Percentiles rank a stretch among this genome's conserved stretches.
These are phyloP conservation scores for Tachysurus fulvidraco DNA, from an alignment of 2,113 vertebrate species.

Conservation along the genomic window DNA sequence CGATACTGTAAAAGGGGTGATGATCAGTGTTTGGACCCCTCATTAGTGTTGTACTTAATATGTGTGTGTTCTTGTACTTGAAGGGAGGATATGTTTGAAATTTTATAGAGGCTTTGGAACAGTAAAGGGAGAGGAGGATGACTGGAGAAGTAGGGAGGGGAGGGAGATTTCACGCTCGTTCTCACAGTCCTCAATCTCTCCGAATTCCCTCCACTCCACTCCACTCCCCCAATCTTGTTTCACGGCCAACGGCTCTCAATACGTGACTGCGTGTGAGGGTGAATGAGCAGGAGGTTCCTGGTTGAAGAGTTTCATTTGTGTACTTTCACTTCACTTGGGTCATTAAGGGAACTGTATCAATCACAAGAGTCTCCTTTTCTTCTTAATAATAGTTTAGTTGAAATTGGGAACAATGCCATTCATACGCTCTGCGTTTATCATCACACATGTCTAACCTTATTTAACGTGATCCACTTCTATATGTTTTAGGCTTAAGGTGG, in stretches of 20 bases:
- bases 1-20: not conserved
- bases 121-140: not conserved
- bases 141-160: conserved; percentile 5
- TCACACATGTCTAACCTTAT: not conserved
- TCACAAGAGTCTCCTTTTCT: conserved; percentile 22
- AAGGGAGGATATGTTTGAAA: not conserved
- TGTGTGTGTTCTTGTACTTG: not conserved
- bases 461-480: not conserved
- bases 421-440: not conserved
- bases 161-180: conserved; percentile 25
- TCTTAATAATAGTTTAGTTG: not conserved
- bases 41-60: not conserved
- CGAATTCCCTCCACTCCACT: conserved; percentile 66
- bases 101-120: not conserved
- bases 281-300: not conserved
- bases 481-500: conserved; percentile 15
- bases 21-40: not conserved
- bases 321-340: conserved; percentile 23
- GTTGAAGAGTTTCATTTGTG: conserved; percentile 3
- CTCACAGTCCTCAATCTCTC: conserved; percentile 52
- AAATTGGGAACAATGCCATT: not conserved
- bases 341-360: conserved; percentile 16
- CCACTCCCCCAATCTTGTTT: conserved; percentile 62
- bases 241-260: conserved; percentile 62
- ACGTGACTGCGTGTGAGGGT: conserved; percentile 32